Evolutionary conservation across 2,888 invertebrate species (phyloP).

Genomic region (Drosophila tanythrix): DNA sequence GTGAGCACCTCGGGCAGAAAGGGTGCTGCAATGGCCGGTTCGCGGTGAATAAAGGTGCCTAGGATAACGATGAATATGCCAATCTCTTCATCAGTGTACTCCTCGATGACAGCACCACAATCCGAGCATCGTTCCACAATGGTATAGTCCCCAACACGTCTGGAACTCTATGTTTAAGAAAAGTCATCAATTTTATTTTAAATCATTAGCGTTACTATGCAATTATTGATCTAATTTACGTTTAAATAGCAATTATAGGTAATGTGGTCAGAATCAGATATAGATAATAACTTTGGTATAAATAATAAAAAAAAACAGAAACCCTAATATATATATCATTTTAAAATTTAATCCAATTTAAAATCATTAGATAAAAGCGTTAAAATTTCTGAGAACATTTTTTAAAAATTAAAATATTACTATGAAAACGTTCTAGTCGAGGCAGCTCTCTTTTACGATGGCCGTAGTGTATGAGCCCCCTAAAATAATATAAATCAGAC

Average conservation of each 20-base stretch:
- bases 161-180: constrained; percentile 86
- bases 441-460: neutral
- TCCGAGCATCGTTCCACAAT: constrained; percentile 91
- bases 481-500: neutral
- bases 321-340: neutral
- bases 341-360: neutral
- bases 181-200: neutral
- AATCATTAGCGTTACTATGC: neutral
- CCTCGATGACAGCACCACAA: constrained; percentile 94
- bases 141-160: constrained; percentile 89
- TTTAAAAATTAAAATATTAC: neutral
- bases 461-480: no score
- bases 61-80: constrained; percentile 96
- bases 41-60: constrained; percentile 98
- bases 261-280: no score
- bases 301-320: neutral
- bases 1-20: constrained; percentile 95
- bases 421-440: neutral
- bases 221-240: neutral
- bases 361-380: neutral
- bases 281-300: neutral
- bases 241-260: neutral
- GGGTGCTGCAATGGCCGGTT: constrained; percentile 97
- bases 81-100: constrained; percentile 98
- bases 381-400: neutral